Base-by-base conservation (phyloP, 64 coral and sea anemone species). In the Montipora foliosa region DNA sequence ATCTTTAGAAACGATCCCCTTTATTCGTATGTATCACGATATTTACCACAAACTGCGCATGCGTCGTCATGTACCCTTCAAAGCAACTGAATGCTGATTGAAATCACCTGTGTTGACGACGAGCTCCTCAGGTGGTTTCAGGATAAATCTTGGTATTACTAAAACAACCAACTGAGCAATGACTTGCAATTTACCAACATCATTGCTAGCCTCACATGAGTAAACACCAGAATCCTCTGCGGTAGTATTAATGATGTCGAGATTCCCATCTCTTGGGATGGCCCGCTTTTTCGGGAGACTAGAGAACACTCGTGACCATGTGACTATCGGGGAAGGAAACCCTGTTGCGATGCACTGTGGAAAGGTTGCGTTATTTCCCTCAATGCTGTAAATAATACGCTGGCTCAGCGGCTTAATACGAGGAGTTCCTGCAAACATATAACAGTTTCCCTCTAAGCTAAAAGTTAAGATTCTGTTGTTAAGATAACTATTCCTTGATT, bases 161-260 rank as follows among this genome's bases (percentile, higher is more conserved):
- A 87, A 47, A 48, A 93, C 92, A 11, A 93, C 84, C 22, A 93
- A 21, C 14, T 93, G 92, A 13, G 83, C 79, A 51, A 88, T 67
- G 20, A 47, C 92, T 80, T 78, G 58, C 10, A 84, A 52, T 17
- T 51, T 71, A 22, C 92, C 92, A 74, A 93, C 71, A 25, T 37
- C 37, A 55, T 93, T 93, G n/a, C 45, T 47, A 29, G 92, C 92
- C 44, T 88, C 44, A 13, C 92, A 93, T 22, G 80, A 10, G 60
- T 93, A 93, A 6, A 93, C 47, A 5, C 92, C 92, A 50, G 92
- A 93, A 78, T 93, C 92, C 3, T 45, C 69, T 8, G n/a, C 49
- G 14, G 22, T 67, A 12, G 76, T 67, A 25, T 61, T 81, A 29
- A 75, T n/a, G 17, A 93, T 93, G 49, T 44, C 55, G 13, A 93